phyloP scores from a whole-genome alignment of 2,113 vertebrate species.

The Sylvietta virens region DNA sequence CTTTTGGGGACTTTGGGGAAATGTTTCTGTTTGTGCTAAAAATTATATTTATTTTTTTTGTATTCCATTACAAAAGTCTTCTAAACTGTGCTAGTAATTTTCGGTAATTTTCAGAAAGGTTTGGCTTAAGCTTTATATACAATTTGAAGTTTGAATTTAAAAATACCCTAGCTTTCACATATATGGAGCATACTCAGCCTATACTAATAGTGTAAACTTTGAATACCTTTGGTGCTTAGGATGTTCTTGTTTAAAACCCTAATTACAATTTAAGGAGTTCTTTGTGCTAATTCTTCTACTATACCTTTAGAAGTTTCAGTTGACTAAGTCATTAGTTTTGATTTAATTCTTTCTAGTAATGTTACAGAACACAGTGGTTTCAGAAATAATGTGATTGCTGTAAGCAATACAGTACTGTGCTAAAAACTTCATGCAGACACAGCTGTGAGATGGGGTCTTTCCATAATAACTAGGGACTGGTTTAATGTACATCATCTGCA shows the following conservation, averaged over 20 bases:
- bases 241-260: background rate
- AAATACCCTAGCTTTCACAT: background rate
- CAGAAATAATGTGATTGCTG: slow-evolving; percentile 2
- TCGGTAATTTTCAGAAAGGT: background rate
- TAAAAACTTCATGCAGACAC: background rate
- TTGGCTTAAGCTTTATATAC: background rate
- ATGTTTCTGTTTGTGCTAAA: background rate
- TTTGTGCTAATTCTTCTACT: background rate
- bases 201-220: background rate
- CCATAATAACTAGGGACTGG: background rate
- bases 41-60: background rate
- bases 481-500: background rate
- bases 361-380: background rate
- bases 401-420: background rate
- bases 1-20: background rate
- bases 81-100: background rate
- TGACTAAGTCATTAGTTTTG: background rate
- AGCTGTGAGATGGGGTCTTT: background rate
- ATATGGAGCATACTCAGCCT: background rate
- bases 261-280: background rate
- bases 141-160: background rate
- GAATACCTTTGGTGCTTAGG: background rate
- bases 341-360: slow-evolving; percentile 3
- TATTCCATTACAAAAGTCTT: background rate
- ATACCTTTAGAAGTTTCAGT: background rate